Evolutionary conservation across 1,140 invertebrate species (phyloP).

Genomic region (Euwallacea similis): DNA sequence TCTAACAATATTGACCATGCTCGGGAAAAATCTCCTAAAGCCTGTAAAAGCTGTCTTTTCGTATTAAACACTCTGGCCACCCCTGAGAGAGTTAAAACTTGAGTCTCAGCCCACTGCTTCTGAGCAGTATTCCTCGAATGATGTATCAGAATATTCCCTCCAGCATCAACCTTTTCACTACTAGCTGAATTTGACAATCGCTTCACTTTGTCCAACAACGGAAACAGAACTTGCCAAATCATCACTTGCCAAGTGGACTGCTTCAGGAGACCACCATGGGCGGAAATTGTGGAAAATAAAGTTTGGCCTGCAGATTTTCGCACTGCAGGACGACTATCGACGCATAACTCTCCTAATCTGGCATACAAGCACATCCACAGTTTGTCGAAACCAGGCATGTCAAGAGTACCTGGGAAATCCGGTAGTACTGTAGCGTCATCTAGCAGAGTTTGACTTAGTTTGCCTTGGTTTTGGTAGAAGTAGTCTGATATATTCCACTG

Average conservation of each 20-base stretch:
- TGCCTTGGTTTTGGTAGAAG: constrained; percentile 92
- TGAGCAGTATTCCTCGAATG: constrained; percentile 98
- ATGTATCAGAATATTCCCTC: constrained; percentile 95
- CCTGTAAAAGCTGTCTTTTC: constrained; percentile 81
- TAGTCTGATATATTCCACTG: constrained; percentile 99
- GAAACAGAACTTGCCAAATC: constrained; percentile 92
- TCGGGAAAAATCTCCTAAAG: constrained; percentile 86
- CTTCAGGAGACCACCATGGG: constrained; percentile 87
- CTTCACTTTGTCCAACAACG: constrained; percentile 89
- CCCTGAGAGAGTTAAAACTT: constrained; percentile 65
- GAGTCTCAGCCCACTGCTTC: constrained; percentile 99
- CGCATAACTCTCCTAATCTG: constrained; percentile 88
- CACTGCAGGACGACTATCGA: constrained; percentile 92
- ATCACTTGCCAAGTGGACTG: constrained; percentile 88
- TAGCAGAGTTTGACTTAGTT: constrained; percentile 72
- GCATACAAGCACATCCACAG: constrained; percentile 96
- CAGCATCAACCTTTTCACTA: constrained; percentile 89
- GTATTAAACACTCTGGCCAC: constrained; percentile 81
- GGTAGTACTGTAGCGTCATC: constrained; percentile 75
- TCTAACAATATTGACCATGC: constrained; percentile 92
- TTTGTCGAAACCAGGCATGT: constrained; percentile 88
- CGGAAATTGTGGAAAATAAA: constrained; percentile 94
- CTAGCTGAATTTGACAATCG: constrained; percentile 89
- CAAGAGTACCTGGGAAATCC: constrained; percentile 79
- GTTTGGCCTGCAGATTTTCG: constrained; percentile 98